Percentiles rank a stretch among this genome's conserved stretches.
Conservation (phyloP, 1,140 invertebrate species). For the Diorhabda sublineata region DNA sequence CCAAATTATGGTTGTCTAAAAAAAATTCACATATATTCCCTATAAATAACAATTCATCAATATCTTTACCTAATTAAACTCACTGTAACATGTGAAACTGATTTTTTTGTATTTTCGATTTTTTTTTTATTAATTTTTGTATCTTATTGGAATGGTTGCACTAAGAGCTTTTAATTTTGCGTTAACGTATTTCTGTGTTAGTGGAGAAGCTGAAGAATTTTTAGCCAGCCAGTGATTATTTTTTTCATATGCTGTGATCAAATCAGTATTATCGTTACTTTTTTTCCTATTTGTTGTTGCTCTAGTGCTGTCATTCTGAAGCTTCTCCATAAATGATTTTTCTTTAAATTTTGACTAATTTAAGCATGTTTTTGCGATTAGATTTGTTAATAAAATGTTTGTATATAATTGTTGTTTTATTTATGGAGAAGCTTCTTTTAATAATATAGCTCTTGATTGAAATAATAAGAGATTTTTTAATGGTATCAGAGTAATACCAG, state of each 20-base stretch:
- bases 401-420: constrained; percentile 33
- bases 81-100: too few relatives aligned
- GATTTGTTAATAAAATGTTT: constrained; percentile 27
- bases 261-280: constrained; percentile 29
- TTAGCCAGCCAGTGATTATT: constrained; percentile 25
- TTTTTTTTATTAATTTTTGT: constrained; percentile 17
- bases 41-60: too few relatives aligned
- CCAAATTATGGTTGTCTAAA: too few relatives aligned
- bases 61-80: too few relatives aligned
- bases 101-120: background rate
- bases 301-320: constrained; percentile 42
- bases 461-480: too few relatives aligned
- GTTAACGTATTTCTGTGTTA: constrained; percentile 21
- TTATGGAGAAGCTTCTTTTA: constrained; percentile 40
- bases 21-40: too few relatives aligned
- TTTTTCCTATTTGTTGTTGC: constrained; percentile 25
- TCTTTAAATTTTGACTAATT: constrained; percentile 27
- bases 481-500: too few relatives aligned
- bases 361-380: constrained; percentile 18
- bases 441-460: too few relatives aligned
- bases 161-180: constrained; percentile 27
- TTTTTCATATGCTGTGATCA: constrained; percentile 6
- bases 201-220: constrained; percentile 37
- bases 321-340: constrained; percentile 40
- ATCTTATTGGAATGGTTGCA: constrained; percentile 31